A percentile compares a stretch with the other conserved stretches of the same genome.
Evolutionary conservation across 2,797 vertebrate species (phyloP).

Genomic region (Rhodeus uyekii): DNA sequence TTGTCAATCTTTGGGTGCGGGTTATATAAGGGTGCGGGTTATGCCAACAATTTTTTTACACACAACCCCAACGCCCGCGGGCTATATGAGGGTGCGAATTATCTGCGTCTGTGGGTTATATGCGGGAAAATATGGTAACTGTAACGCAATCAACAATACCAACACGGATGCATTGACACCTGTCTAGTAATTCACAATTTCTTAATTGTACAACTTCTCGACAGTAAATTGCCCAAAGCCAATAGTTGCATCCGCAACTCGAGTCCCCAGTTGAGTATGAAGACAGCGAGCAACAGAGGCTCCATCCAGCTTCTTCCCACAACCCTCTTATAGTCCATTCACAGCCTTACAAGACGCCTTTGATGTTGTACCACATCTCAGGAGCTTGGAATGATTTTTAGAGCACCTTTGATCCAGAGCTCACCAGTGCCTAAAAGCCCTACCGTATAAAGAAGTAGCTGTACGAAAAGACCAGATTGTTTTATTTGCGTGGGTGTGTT

Average conservation of each 20-base stretch:
- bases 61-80: no score
- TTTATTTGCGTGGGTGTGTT: neutral
- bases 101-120: no score
- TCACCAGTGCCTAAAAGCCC: slow-evolving; percentile 14
- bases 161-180: neutral
- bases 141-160: neutral
- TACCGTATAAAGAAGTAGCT: neutral
- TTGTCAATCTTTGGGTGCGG: no score
- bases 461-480: neutral
- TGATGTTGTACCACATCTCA: slow-evolving; percentile 23
- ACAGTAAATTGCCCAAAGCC: neutral
- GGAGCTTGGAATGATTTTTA: slow-evolving; percentile 2
- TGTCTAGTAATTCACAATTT: neutral
- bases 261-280: neutral
- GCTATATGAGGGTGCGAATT: no score
- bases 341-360: neutral
- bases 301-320: neutral
- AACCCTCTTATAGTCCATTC: slow-evolving; percentile 16
- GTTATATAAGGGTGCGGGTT: no score
- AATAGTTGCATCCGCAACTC: neutral
- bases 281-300: neutral
- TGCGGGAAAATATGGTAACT: no score
- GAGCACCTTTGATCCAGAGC: slow-evolving; percentile 29
- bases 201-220: neutral
- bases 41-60: no score